Base-by-base conservation (phyloP, 2,888 invertebrate genomes). In the Coremacera marginata region DNA sequence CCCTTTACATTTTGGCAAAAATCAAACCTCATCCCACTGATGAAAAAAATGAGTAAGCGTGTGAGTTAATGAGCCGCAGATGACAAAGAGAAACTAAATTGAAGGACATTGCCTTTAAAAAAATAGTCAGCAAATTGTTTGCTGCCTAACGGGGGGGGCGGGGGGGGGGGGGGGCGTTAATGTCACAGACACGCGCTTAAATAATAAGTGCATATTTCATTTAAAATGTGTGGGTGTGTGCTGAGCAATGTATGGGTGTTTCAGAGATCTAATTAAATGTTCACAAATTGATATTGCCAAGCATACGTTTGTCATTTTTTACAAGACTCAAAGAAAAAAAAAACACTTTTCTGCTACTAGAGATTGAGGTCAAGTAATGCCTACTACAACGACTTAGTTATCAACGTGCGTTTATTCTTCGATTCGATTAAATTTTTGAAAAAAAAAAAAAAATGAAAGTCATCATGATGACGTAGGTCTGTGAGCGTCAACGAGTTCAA, bases 231-330 rank as follows among this genome's bases (percentile, higher is more conserved):
- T 67, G 49, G 11, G 44, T 60, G 60, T 37, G 62, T 60, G 60
- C 49, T 22, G 63, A 63, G n/a, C n/a, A 27, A 27, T 34, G 27
- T 68, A 11, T 34, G 27, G n/a, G 31, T 63, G 34, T 19, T 14
- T 68, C 51, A 25, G 34, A 62, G 62, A 49, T 72, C 62, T 72
- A 76, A 70, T 76, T 51, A 63, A 52, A 76, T 71, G 49, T 52
- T 62, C 19, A 63, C 76, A 52, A 76, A 76, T 71, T 71, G 76
- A 63, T 71, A 76, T 76, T 76, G 76, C 71, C 70, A 70, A 51
- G 31, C 65, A 51, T 55, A 65, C 25, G 63, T 55, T 72, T 49
- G 72, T 49, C 60, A 72, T 44, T 72, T 63, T 63, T 31, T 16
- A 2, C 14, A 16, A 31, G 1, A 31, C 16, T 19, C 31, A 62